Conservation (phyloP, 1,140 invertebrate species). For the Trissolcus basalis region DNA sequence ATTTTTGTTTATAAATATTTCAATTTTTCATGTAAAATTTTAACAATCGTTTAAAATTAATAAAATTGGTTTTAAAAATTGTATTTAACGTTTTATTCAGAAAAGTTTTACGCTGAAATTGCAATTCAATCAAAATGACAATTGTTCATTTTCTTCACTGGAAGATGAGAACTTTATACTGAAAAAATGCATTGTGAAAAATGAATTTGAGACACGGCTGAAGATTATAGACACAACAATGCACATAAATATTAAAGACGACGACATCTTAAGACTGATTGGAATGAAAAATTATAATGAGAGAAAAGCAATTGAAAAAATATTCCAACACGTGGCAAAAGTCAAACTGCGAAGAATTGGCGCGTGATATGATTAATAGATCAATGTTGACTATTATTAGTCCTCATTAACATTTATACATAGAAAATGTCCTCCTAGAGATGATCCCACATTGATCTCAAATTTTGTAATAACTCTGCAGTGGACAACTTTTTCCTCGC, state of each 20-base stretch:
- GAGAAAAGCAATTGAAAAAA: constrained; percentile 1
- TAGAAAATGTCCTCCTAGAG: neutral
- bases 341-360: constrained; percentile 1
- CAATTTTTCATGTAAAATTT: too few species aligned
- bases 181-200: too few species aligned
- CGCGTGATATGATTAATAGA: constrained; percentile 18
- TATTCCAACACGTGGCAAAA: neutral
- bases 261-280: constrained; percentile 11
- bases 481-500: neutral
- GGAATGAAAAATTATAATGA: constrained; percentile 3
- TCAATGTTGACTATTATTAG: constrained; percentile 14
- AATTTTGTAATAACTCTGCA: constrained; percentile 1
- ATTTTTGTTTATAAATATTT: too few species aligned
- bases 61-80: too few species aligned
- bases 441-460: neutral
- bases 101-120: too few species aligned
- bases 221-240: constrained; percentile 14
- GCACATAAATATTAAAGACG: neutral
- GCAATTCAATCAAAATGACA: too few species aligned
- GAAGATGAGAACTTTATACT: too few species aligned
- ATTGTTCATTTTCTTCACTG: too few species aligned
- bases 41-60: too few species aligned
- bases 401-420: neutral
- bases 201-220: constrained; percentile 7
- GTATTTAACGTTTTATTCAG: too few species aligned